phyloP scores from a whole-genome alignment of 2,113 vertebrate genomes.

The Zosterops lateralis region DNA sequence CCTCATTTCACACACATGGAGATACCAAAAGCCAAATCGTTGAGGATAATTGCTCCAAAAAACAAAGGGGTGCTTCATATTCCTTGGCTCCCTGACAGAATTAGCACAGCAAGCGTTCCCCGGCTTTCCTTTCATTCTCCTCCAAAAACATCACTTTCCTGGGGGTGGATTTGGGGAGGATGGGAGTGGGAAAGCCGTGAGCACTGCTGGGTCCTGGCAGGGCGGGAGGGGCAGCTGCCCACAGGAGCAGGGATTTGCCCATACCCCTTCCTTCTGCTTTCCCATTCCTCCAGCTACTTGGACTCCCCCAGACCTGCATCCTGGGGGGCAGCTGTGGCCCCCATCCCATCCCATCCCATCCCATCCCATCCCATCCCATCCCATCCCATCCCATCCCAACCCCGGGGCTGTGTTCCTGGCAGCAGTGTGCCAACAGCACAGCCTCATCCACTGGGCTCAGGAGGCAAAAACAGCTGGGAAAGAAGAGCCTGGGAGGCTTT shows the following conservation, averaged over 20 bases:
- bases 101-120: conserved; percentile 12
- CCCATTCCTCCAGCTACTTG: accelerated
- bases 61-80: conserved; percentile 49
- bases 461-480: neutral
- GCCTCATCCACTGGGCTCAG: neutral
- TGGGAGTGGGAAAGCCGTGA: neutral
- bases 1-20: neutral
- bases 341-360: neutral
- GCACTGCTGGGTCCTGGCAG: neutral
- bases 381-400: neutral
- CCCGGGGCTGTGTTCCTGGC: neutral
- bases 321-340: accelerated
- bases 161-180: neutral
- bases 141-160: conserved; percentile 60
- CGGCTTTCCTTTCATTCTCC: conserved; percentile 42
- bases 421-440: neutral
- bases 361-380: no score
- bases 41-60: conserved; percentile 41
- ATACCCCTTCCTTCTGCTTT: neutral
- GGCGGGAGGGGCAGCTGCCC: neutral
- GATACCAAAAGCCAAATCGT: neutral
- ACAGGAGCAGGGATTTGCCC: neutral
- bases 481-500: conserved; percentile 9
- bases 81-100: conserved; percentile 57
- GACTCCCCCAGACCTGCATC: neutral